Evolutionary conservation across 2,797 vertebrate species (phyloP), one percentile per base, ranked within the genome.

Genomic region (Myiotriccus ornatus): DNA sequence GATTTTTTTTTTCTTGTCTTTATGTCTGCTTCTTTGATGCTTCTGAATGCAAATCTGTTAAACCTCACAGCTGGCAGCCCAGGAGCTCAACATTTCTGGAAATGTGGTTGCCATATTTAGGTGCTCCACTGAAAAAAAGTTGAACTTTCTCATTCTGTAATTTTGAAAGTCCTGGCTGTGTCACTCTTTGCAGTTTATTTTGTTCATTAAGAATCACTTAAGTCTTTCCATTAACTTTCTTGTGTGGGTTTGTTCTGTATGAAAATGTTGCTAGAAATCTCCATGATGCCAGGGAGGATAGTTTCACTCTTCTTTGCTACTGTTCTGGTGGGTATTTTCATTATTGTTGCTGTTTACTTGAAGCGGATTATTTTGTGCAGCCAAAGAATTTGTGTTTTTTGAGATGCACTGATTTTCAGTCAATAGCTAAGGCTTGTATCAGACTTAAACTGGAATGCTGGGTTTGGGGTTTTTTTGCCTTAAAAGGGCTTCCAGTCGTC

Each of bases 21-120:
- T 93, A 55, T 75, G 60, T 85, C 60, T 91, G 68, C 53, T 76
- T 17, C 93, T 94, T 93, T 85, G 49, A 85, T 94, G 56, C 53
- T 85, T 79, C 87, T 90, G 89, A 94, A 95, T 84, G 81, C 75
- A 94, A 90, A 93, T 89, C 60, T 90, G n/a, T 86, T 87, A 84
- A 92, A 67, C 74, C 57, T 94, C 75, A 85, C 1, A 3, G 73
- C 0, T 93, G 65, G 87, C 87, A 87, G 43, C 37, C 69, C 56
- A 25, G 39, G 67, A 78, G 4, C 30, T 69, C 60, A 75, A 19
- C 10, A 2, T 46, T 53, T 89, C 56, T 84, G 49, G 79, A 77
- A 89, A 75, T 65, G 34, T 90, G 41, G 27, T 80, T 70, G 49
- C 56, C n/a, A 24, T 62, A 41, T 90, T 92, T 83, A 59, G 41